phyloP scores from a whole-genome alignment of 2,113 vertebrate species.

The Xyrauchen texanus region DNA sequence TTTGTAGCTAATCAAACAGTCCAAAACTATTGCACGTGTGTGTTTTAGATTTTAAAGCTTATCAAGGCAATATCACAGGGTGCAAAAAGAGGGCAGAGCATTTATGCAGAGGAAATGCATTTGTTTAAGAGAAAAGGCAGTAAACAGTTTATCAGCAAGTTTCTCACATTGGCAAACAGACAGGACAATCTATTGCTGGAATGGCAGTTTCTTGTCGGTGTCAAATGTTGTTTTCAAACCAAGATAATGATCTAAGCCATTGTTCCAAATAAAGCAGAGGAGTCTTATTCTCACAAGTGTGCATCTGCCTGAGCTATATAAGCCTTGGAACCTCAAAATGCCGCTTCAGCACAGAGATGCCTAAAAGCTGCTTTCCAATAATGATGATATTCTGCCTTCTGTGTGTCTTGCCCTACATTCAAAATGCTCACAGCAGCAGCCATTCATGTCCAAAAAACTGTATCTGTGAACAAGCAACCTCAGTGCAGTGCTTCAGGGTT shows the following conservation, averaged over 20 bases:
- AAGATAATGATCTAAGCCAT: conserved; percentile 55
- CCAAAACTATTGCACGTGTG: not conserved
- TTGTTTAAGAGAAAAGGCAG: conserved; percentile 61
- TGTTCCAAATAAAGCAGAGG: conserved; percentile 47
- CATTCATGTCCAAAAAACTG: conserved; percentile 75
- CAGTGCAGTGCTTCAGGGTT: conserved; percentile 77
- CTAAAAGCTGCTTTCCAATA: no score
- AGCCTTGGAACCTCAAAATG: no score
- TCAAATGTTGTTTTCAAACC: conserved; percentile 59
- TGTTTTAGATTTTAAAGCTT: no score
- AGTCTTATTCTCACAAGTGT: no score
- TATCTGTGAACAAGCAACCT: conserved; percentile 70
- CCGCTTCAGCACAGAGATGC: no score
- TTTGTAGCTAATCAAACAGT: not conserved
- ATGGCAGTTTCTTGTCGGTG: conserved; percentile 60
- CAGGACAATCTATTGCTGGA: conserved; percentile 63
- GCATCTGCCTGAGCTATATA: no score
- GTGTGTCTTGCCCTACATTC: not conserved
- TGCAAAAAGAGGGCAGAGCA: conserved; percentile 11
- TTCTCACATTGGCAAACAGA: conserved; percentile 74
- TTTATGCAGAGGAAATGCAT: conserved; percentile 62
- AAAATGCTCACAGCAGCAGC: conserved; percentile 25
- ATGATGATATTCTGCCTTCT: no score
- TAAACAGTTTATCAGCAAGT: conserved; percentile 77
- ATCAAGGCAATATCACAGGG: not conserved